Evolutionary conservation across 1,140 invertebrate genomes (phyloP).

Genomic region (Zaprionus capensis): DNA sequence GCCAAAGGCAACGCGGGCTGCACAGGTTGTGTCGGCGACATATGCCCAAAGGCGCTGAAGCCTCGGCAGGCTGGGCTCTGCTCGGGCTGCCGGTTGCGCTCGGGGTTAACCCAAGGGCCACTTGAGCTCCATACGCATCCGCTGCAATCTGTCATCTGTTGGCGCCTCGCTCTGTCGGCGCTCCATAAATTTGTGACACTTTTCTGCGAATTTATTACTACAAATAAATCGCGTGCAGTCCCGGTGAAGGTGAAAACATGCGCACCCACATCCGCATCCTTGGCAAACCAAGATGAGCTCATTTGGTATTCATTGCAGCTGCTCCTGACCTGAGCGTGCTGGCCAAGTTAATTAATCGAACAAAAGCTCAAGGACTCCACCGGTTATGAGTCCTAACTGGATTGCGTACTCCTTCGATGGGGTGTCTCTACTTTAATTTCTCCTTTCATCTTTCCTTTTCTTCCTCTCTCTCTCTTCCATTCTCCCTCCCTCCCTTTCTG

Average conservation of each 20-base stretch:
- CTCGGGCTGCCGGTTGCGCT: conserved; percentile 13
- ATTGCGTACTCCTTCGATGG: conserved; percentile 48
- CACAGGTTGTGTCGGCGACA: conserved; percentile 32
- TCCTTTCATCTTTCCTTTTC: background rate
- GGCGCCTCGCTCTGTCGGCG: conserved; percentile 44
- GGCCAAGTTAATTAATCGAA: conserved; percentile 79
- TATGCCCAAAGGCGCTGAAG: conserved; percentile 27
- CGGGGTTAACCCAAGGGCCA: conserved; percentile 43
- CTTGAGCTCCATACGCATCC: conserved; percentile 47
- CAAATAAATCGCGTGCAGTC: conserved; percentile 71
- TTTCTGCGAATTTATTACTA: conserved; percentile 76
- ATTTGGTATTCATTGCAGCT: conserved; percentile 78
- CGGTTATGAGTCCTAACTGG: conserved; percentile 47
- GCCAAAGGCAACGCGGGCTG: background rate
- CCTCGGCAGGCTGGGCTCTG: conserved; percentile 5
- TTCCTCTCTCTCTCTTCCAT: background rate
- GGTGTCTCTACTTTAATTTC: conserved; percentile 24
- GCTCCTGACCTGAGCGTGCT: conserved; percentile 43
- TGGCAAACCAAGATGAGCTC: conserved; percentile 40
- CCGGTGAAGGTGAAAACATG: conserved; percentile 20
- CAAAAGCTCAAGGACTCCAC: conserved; percentile 44
- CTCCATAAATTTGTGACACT: conserved; percentile 81
- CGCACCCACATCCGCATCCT: conserved; percentile 10
- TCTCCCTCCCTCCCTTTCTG: background rate
- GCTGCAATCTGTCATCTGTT: conserved; percentile 72